phyloP scores from a whole-genome alignment of 2,113 vertebrate species.

The Callipepla squamata region DNA sequence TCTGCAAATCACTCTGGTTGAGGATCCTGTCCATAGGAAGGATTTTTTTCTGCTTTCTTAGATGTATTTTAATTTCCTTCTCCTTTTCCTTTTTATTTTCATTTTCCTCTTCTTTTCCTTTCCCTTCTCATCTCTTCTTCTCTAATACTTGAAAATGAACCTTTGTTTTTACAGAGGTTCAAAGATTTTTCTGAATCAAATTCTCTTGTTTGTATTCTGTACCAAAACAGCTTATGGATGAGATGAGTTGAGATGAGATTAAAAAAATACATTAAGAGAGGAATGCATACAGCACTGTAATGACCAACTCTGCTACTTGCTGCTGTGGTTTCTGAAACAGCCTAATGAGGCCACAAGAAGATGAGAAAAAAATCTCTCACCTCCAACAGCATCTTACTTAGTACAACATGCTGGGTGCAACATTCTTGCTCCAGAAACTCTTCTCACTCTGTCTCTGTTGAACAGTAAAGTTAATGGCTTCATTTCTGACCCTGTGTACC shows the following conservation, averaged over 20 bases:
- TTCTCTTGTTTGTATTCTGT: not conserved
- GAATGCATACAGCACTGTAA: not conserved
- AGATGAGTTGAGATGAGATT: not conserved
- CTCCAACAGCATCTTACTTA: not conserved
- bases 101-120: too few relatives aligned
- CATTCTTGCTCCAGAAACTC: not conserved
- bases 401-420: not conserved
- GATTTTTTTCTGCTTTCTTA: not conserved
- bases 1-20: not conserved
- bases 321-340: not conserved
- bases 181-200: not conserved
- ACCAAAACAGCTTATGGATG: not conserved
- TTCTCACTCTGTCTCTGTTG: not conserved
- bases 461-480: not conserved
- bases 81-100: too few relatives aligned
- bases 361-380: not conserved
- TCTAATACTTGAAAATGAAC: not conserved
- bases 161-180: not conserved
- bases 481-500: not conserved
- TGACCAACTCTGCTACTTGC: not conserved
- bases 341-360: not conserved
- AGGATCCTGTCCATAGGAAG: not conserved
- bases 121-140: not conserved
- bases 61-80: too few relatives aligned
- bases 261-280: not conserved